A percentile compares a stretch with the other conserved stretches of the same genome.
Conservation (phyloP, 2,113 vertebrate genomes). For the Poecilia latipinna region DNA sequence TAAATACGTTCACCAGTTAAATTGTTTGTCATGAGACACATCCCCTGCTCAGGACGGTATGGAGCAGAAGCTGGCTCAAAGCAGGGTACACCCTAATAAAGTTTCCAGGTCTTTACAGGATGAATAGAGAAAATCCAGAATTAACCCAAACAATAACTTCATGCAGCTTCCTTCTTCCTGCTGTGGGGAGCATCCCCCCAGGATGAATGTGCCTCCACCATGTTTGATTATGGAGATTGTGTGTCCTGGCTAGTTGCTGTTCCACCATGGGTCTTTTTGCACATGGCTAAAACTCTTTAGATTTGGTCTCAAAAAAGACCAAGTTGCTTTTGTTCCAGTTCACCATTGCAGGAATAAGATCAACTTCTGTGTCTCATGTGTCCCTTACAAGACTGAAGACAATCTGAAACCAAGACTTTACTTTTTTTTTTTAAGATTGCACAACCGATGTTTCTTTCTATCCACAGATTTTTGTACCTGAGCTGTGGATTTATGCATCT, state of each 20-base stretch:
- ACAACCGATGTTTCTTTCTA: too few relatives aligned
- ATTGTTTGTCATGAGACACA: neutral
- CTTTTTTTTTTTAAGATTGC: too few relatives aligned
- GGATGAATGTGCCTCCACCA: neutral
- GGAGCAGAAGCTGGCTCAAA: neutral
- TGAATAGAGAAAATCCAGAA: neutral
- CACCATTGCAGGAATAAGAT: too few relatives aligned
- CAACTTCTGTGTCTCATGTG: too few relatives aligned
- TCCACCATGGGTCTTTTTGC: neutral
- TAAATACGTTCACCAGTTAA: neutral
- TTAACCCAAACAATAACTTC: neutral
- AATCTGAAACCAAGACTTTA: too few relatives aligned
- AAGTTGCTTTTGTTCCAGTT: too few relatives aligned
- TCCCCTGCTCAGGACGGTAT: too few relatives aligned
- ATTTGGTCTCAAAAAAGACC: neutral
- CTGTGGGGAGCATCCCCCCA: neutral
- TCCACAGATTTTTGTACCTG: too few relatives aligned
- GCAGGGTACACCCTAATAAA: neutral
- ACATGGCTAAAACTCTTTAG: neutral
- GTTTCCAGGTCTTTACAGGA: too few relatives aligned
- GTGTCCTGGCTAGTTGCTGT: neutral
- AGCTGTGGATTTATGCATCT: too few relatives aligned
- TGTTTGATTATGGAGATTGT: neutral
- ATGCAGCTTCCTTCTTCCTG: neutral
- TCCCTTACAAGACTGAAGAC: too few relatives aligned